These are phyloP conservation scores for Alethe castanea DNA, from an alignment of 2,113 vertebrate genomes.

Conservation along the genomic window DNA sequence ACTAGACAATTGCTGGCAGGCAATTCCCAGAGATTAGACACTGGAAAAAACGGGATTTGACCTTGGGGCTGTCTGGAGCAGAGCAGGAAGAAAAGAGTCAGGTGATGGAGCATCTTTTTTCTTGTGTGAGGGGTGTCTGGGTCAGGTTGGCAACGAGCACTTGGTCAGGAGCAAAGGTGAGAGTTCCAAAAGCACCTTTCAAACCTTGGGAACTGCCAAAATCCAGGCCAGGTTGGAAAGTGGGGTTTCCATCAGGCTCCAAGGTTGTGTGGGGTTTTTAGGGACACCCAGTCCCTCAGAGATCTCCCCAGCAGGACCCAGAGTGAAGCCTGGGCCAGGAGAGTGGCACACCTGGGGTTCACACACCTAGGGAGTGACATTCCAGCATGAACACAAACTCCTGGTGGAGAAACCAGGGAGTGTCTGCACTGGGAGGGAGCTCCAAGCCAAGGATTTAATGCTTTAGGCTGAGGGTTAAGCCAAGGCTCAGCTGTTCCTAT, in stretches of 20 bases:
- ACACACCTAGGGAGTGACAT: not conserved
- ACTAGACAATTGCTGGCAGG: not conserved
- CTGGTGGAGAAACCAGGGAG: not conserved
- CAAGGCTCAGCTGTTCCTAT: not conserved
- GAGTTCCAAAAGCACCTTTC: not conserved
- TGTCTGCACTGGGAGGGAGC: not conserved
- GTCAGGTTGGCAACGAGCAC: rapidly evolving
- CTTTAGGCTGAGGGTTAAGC: not conserved
- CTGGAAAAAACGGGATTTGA: not conserved
- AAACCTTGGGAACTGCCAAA: not conserved
- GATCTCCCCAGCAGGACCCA: not conserved
- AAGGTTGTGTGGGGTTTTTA: not conserved
- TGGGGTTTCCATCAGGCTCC: not conserved
- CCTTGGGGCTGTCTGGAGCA: not conserved
- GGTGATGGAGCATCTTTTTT: not conserved
- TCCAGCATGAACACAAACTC: not conserved
- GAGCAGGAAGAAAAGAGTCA: not conserved
- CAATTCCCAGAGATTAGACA: not conserved
- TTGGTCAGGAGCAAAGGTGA: not conserved
- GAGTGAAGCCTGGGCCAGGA: not conserved
- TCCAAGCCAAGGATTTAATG: not conserved
- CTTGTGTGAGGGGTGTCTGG: not conserved
- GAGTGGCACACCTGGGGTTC: not conserved
- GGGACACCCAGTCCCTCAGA: not conserved
- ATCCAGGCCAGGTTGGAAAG: not conserved